Evolutionary conservation across 1,140 invertebrate genomes (phyloP).

Genomic region (Oedothorax gibbosus): DNA sequence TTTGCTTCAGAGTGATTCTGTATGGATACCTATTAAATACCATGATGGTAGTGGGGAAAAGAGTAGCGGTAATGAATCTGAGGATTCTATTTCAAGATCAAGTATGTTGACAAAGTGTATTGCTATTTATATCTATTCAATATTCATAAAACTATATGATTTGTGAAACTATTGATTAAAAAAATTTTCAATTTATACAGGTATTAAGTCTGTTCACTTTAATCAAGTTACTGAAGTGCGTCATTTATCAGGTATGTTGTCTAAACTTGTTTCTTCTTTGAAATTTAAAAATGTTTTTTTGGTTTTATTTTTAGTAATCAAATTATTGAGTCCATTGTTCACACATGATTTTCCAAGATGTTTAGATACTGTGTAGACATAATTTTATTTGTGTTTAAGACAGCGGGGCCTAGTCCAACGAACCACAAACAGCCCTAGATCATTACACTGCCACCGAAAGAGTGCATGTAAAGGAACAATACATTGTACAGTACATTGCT

Average conservation of each 20-base stretch:
- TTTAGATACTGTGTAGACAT: too few relatives aligned
- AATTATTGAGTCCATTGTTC: too few relatives aligned
- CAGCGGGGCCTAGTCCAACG: too few relatives aligned
- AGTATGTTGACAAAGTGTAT: constrained; percentile 27
- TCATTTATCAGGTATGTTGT: constrained; percentile 67
- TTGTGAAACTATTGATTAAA: background rate
- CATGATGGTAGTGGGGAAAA: constrained; percentile 75
- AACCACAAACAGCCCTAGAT: too few relatives aligned
- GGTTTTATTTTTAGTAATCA: background rate
- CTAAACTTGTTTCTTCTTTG: background rate
- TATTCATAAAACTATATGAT: background rate
- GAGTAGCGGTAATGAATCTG: constrained; percentile 83
- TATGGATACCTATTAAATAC: constrained; percentile 85
- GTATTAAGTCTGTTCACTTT: constrained; percentile 76
- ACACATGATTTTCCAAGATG: too few relatives aligned
- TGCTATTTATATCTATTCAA: constrained; percentile 15
- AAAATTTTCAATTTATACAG: constrained; percentile 19
- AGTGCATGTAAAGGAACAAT: too few relatives aligned
- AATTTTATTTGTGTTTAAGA: too few relatives aligned
- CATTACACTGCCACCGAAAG: too few relatives aligned
- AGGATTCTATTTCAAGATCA: constrained; percentile 72
- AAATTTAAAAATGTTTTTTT: background rate
- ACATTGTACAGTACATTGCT: too few relatives aligned
- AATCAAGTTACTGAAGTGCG: constrained; percentile 83
- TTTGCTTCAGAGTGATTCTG: constrained; percentile 78